Base-by-base conservation (phyloP, 2,888 invertebrate species). In the Phaonia tiefii region DNA sequence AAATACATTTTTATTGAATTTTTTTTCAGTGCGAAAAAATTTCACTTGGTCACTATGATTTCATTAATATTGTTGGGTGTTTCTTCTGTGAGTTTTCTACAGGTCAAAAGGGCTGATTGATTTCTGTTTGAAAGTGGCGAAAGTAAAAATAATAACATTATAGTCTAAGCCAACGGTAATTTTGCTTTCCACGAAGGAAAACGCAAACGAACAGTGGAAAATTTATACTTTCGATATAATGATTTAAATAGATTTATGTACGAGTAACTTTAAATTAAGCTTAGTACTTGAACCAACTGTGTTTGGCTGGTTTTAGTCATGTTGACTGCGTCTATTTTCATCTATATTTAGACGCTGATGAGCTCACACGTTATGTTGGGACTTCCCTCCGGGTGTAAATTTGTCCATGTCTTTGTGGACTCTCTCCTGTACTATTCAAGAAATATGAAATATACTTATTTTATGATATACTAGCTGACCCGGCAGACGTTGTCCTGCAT, bases 71-170 rank as follows among this genome's bases (percentile, higher is more conserved):
- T 31, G 22, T 37, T 72, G 20, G 66, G 10, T 37, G n/a, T 63
- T 11, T n/a, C 17, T 26, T 54, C 72, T 72, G 72, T 44, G 69
- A 75, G 75, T 67, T 51, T 60, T 51, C 10, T 17, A 31, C 63
- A 69, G 80, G 72, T 80, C 80, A 75, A 75, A 75, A 80, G 80
- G 72, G 60, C 60, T 20, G 20, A 60, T 60, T 60, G 60, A 31
- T 60, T 60, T 39, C 13, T 10, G 8, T 39, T 17, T 31, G 11
- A 39, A 39, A 58, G 5, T 10, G 20, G 37, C 31, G 60, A 60
- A 60, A 60, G 60, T 60, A 39, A 31, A 2, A 51, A 54, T 11
- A 54, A 31, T 31, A 5, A 8, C 8, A 31, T 31, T 49, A 7
- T 15, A 49, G 49, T 3, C 58, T n/a, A 51, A 54, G 54, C 22